Conservation (phyloP, 2,797 vertebrate species). For the Carcharodon carcharias region DNA sequence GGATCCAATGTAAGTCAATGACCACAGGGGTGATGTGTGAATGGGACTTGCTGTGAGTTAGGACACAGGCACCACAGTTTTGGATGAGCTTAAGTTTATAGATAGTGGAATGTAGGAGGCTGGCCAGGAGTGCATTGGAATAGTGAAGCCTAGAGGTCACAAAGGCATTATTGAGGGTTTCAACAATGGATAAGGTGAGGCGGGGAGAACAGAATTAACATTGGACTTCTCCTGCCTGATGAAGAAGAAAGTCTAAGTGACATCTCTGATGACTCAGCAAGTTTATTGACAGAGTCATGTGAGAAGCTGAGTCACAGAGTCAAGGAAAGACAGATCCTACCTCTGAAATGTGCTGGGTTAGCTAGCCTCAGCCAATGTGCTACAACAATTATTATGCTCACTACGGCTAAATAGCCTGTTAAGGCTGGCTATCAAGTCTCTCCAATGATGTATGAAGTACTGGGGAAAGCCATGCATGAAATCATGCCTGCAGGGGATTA, state of each 20-base stretch:
- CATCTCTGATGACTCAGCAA: neutral
- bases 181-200: neutral
- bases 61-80: neutral
- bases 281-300: neutral
- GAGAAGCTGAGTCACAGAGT: neutral
- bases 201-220: neutral
- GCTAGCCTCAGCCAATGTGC: neutral
- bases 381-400: neutral
- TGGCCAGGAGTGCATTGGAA: neutral
- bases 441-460: neutral
- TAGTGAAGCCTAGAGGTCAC: too few species aligned
- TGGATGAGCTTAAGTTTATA: neutral
- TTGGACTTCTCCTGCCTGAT: neutral
- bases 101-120: neutral
- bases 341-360: neutral
- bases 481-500: neutral
- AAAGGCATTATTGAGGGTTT: neutral
- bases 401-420: neutral
- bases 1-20: neutral
- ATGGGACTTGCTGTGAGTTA: neutral
- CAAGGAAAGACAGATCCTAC: neutral
- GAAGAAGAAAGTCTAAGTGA: neutral
- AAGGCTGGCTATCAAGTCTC: neutral
- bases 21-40: neutral
- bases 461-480: neutral